These are phyloP conservation scores for Aplysina aerophoba DNA, from an alignment of 37 sponge, comb jelly and placozoan species.

Conservation along the genomic window DNA sequence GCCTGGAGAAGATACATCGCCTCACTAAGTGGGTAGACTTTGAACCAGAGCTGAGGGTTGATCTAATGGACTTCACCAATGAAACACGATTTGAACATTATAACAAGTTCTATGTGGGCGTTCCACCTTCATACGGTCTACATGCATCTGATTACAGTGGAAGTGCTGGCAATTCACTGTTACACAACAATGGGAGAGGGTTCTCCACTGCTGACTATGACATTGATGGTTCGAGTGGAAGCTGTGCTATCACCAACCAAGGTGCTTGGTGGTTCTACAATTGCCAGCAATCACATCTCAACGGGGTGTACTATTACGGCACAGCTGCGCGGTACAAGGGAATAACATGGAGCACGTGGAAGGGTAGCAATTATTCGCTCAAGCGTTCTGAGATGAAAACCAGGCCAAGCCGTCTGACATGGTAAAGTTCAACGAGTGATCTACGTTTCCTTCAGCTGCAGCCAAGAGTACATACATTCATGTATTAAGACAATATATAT, in stretches of 20 bases:
- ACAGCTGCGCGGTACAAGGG: slow-evolving; percentile 1
- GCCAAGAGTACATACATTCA: too few species aligned
- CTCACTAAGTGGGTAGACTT: slow-evolving; percentile 18
- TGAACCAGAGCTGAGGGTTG: slow-evolving; percentile 28
- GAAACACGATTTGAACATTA: slow-evolving; percentile 7
- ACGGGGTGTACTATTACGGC: slow-evolving; percentile 21
- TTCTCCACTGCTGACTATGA: slow-evolving; percentile 37
- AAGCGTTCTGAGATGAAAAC: slow-evolving; percentile 29
- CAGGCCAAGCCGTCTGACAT: slow-evolving; percentile 15
- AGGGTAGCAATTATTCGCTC: not conserved
- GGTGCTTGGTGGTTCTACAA: slow-evolving; percentile 32
- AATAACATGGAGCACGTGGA: not conserved
- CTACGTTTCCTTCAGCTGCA: too few species aligned
- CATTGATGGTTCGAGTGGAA: not conserved
- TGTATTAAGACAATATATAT: too few species aligned
- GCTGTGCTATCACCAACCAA: not conserved
- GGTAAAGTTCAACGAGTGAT: not conserved
- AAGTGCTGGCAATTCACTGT: slow-evolving; percentile 27
- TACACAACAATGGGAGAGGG: slow-evolving; percentile 7
- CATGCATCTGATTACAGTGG: slow-evolving; percentile 19
- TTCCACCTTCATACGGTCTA: not conserved
- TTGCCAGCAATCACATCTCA: slow-evolving; percentile 27
- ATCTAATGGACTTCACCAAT: slow-evolving; percentile 16
- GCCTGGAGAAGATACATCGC: slow-evolving; percentile 33
- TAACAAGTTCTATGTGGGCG: not conserved